Evolutionary conservation across 2,888 invertebrate genomes (phyloP), one percentile per base, ranked within the genome.

Genomic region (Hymenopus coronatus): DNA sequence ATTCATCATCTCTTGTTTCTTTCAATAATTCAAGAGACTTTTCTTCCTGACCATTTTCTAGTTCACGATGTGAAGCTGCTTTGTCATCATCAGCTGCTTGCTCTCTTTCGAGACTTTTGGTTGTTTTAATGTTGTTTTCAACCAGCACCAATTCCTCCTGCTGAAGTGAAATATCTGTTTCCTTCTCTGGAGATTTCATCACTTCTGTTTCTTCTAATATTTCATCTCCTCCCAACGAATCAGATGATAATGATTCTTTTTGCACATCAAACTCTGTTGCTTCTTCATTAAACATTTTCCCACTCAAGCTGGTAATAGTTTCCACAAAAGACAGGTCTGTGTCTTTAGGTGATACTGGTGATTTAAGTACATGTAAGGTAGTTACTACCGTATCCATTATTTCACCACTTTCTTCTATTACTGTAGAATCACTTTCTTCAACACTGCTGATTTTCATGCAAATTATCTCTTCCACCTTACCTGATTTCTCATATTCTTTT

Each of bases 391-490:
- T 85, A 46, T 27, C 85, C n/a, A 33, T 85, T 15, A 85, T 28
- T n/a, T 54, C 85, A 46, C 54, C 46, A 85, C 40, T 46, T 85
- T 28, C 27, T 85, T 46, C 85, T 27, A 46, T 9, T 27, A n/a
- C n/a, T 15, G 87, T 33, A 14, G 87, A 82, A 28, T 82, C 87
- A 87, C 82, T 87, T 82, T 82, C 87, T 33, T 82, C 82, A 25
- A 82, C n/a, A 70, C 33, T n/a, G 30, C 90, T 90, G 91, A 91
- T 92, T 94, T 93, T 70, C 6, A 6, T 70, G 25, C 54, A 70
- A 70, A 25, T 20, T 70, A 94, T 94, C 85, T 94, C 94, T 90
- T 94, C 94, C 27, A 94, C 94, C 3, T 94, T 94, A 91, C 94
- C 94, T 92, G 94, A 94, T 91, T 94, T 94, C 88, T 91, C 90